Evolutionary conservation across 2,113 vertebrate species (phyloP), one percentile per base, ranked within the genome.

Genomic region (Thryonomys swinderianus): DNA sequence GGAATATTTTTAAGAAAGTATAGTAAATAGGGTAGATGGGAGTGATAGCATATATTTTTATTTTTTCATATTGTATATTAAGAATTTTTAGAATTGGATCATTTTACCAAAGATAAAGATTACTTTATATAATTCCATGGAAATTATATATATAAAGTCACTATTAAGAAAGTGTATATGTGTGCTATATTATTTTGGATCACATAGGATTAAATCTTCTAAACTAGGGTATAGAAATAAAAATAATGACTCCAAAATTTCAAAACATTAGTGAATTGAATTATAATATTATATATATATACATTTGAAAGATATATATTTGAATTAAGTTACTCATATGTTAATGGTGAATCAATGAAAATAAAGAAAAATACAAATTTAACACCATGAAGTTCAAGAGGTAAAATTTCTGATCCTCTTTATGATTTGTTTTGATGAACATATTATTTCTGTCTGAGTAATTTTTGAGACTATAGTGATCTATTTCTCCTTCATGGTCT

Each of bases 1-100:
- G 27, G 21, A 84, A 94, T 21, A 93, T 64, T 42, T 85, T 91
- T 93, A 76, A 78, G 40, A 92, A 85, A 92, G 76, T 79, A 51
- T 20, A 48, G 12, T 51, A 57, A 85, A 37, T 12, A 90, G 0
- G 10, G 42, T 84, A 85, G 30, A 34, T 7, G 64, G 48, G 66
- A 6, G 21, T 87, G 30, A 67, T 71, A 21, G 18, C 45, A 90
- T 8, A 62, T 86, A 79, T 76, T 85, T 71, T 14, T 48, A 48
- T 87, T 82, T 40, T 93, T 94, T 66, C 5, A 67, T 23, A 8
- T 76, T 80, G 30, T 80, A 48, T 13, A 82, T 61, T 30, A n/a
- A 81, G 42, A 82, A 86, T 76, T 30, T 76, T 48, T 61, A 32
- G 96, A 78, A 53, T 37, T 25, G 12, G 25, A 32, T 57, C 1